phyloP scores from a whole-genome alignment of 2,888 invertebrate species.

The Chouioia cunea region DNA sequence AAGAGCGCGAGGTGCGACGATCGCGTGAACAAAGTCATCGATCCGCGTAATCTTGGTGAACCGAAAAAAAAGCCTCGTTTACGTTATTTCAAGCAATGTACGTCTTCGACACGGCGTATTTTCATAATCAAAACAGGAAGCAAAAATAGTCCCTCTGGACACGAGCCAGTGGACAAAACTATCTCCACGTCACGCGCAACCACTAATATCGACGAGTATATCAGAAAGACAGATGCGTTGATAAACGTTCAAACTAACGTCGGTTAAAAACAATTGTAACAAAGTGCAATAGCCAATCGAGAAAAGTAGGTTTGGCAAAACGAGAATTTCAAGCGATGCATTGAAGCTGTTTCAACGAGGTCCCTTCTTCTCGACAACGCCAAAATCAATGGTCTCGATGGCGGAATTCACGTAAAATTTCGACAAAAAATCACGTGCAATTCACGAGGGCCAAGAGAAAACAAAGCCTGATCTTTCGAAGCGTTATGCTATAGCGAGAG shows the following conservation, averaged over 20 bases:
- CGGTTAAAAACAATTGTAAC: conserved; percentile 21
- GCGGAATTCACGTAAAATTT: too few relatives aligned
- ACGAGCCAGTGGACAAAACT: conserved; percentile 14
- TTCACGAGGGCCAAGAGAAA: conserved; percentile 9
- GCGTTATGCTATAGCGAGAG: background rate
- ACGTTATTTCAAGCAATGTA: too few relatives aligned
- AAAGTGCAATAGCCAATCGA: conserved; percentile 27
- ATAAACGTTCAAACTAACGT: conserved; percentile 25
- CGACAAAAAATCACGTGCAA: conserved; percentile 55
- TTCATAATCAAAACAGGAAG: too few relatives aligned
- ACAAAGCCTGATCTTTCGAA: conserved; percentile 24
- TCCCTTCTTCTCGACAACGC: conserved; percentile 40
- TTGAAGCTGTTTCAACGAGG: conserved; percentile 52
- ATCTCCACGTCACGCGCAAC: conserved; percentile 1
- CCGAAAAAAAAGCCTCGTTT: conserved; percentile 4
- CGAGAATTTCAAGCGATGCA: conserved; percentile 59
- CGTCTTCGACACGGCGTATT: too few relatives aligned
- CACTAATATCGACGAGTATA: conserved; percentile 48
- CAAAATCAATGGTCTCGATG: too few relatives aligned
- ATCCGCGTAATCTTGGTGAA: background rate
- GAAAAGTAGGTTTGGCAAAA: conserved; percentile 37
- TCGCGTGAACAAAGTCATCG: background rate
- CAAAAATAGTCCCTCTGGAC: background rate
- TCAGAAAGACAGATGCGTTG: conserved; percentile 50
- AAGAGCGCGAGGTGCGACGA: too few relatives aligned